These are phyloP conservation scores for Cuniculus paca DNA, from an alignment of 2,797 vertebrate species.

Conservation along the genomic window DNA sequence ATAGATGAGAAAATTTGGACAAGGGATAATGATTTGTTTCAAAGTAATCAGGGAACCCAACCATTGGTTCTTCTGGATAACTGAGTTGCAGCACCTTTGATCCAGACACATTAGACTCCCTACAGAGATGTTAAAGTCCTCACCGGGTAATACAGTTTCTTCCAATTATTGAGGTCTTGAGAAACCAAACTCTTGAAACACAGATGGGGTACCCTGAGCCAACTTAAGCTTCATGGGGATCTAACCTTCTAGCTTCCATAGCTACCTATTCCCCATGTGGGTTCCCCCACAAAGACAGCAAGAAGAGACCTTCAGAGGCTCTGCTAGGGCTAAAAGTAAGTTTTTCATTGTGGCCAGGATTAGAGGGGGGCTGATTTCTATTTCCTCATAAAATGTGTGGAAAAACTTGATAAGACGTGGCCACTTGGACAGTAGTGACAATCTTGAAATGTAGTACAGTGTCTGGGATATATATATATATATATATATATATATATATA, in stretches of 20 bases:
- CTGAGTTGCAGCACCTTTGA: neutral
- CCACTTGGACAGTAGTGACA: neutral
- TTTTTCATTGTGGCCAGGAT: neutral
- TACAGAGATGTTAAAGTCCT: neutral
- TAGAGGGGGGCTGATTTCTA: neutral
- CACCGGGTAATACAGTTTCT: neutral
- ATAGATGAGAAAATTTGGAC: neutral
- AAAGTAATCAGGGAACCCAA: neutral
- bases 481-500: too few relatives aligned
- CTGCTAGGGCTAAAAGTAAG: neutral
- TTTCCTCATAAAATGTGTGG: neutral
- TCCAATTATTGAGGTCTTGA: neutral
- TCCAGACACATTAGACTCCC: neutral
- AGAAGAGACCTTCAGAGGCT: neutral
- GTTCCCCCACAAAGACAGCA: neutral
- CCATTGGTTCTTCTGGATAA: neutral
- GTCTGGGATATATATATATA: too few relatives aligned
- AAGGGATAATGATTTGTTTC: neutral
- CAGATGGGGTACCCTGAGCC: neutral
- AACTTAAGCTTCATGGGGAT: neutral
- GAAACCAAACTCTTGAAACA: neutral
- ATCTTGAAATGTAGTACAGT: too few relatives aligned
- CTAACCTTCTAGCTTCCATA: neutral
- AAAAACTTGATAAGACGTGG: neutral
- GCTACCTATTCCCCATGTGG: neutral